A percentile compares a stretch with the other conserved stretches of the same genome.
phyloP scores from a whole-genome alignment of 2,888 invertebrate genomes.

The Caenorhabditis sp. region DNA sequence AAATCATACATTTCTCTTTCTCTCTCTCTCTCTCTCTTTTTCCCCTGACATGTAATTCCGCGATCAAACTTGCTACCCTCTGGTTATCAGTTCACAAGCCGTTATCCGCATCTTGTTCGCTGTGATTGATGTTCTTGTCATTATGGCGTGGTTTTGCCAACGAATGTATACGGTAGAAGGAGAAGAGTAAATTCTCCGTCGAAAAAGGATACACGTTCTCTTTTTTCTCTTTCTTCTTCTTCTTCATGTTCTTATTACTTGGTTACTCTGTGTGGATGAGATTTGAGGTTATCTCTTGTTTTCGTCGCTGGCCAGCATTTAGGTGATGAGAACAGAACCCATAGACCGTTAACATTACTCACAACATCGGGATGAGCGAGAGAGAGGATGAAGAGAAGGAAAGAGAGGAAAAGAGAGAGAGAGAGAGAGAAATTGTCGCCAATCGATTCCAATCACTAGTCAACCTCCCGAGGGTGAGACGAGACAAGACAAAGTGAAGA shows the following conservation, averaged over 20 bases:
- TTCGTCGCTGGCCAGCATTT: conserved; percentile 42
- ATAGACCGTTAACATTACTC: conserved; percentile 57
- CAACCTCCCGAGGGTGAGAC: conserved; percentile 11
- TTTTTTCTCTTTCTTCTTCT: background rate
- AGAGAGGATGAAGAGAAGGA: conserved; percentile 12
- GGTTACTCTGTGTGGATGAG: conserved; percentile 4
- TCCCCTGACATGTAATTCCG: too few species aligned
- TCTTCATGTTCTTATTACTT: background rate
- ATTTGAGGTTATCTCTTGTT: conserved; percentile 48
- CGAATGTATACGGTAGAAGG: too few species aligned
- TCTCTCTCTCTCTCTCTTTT: too few species aligned
- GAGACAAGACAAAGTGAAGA: conserved; percentile 36
- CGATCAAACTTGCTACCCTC: too few species aligned
- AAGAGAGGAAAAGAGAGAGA: background rate
- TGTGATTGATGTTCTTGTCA: too few species aligned
- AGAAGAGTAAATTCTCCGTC: too few species aligned
- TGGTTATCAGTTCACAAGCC: too few species aligned
- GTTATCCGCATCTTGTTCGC: too few species aligned
- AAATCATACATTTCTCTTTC: too few species aligned
- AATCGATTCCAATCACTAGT: conserved; percentile 58
- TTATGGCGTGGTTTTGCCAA: too few species aligned
- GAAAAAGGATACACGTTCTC: background rate
- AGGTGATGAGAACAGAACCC: conserved; percentile 40
- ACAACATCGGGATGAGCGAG: conserved; percentile 31
- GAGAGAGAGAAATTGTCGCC: conserved; percentile 21